Conservation (phyloP, 2,888 invertebrate species). For the Spisula solida region DNA sequence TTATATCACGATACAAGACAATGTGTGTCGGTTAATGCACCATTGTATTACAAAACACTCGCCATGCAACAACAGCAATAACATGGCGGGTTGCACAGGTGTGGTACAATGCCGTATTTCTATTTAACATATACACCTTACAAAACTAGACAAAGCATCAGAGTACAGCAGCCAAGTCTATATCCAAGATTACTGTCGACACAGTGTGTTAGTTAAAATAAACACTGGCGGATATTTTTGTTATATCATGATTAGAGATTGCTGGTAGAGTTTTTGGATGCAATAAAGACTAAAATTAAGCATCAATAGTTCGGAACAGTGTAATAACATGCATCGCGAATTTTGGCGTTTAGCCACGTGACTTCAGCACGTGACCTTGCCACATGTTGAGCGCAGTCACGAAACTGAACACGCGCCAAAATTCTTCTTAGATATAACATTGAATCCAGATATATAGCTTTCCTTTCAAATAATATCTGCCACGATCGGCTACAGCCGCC, state of each 20-base stretch:
- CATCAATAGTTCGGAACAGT: conserved; percentile 24
- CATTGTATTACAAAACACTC: too few relatives aligned
- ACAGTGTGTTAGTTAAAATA: conserved; percentile 1
- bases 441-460: conserved; percentile 22
- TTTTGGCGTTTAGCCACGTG: conserved; percentile 61
- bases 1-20: too few relatives aligned
- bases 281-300: conserved; percentile 22
- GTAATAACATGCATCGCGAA: conserved; percentile 42
- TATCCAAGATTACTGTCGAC: neutral
- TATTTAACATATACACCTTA: neutral
- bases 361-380: conserved; percentile 54
- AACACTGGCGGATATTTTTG: neutral
- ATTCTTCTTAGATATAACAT: conserved; percentile 44
- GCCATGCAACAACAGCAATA: too few relatives aligned
- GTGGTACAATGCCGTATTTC: too few relatives aligned
- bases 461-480: conserved; percentile 10
- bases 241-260: neutral
- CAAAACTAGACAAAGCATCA: neutral
- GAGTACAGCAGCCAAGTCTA: neutral
- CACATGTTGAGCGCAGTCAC: conserved; percentile 65
- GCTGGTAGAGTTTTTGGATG: neutral
- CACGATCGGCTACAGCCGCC: neutral
- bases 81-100: too few relatives aligned
- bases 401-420: conserved; percentile 66
- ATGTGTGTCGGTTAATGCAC: too few relatives aligned